phyloP scores from a whole-genome alignment of 2,888 invertebrate species.

The Dioctria linearis region DNA sequence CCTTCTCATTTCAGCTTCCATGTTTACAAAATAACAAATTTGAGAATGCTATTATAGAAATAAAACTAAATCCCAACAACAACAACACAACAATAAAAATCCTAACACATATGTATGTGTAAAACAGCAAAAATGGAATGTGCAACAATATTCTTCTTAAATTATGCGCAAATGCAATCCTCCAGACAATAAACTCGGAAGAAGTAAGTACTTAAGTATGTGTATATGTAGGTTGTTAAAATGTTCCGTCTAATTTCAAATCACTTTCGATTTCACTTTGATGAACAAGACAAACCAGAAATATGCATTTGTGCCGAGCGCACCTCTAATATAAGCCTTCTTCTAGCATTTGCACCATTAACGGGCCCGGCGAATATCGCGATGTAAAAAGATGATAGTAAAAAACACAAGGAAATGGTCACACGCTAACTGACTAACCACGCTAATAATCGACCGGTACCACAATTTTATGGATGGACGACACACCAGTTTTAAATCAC shows the following conservation, averaged over 20 bases:
- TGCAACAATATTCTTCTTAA: too few relatives aligned
- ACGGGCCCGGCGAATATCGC: not conserved
- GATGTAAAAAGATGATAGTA: not conserved
- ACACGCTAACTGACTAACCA: not conserved
- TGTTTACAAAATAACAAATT: too few relatives aligned
- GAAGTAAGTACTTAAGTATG: too few relatives aligned
- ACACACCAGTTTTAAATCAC: not conserved
- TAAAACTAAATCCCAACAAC: too few relatives aligned
- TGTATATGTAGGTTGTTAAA: too few relatives aligned
- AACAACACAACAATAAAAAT: too few relatives aligned
- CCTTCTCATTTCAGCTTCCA: too few relatives aligned
- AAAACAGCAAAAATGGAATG: too few relatives aligned
- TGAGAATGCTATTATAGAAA: too few relatives aligned
- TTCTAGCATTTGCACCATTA: not conserved
- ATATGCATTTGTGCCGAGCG: slow-evolving; percentile 6
- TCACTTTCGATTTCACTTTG: slow-evolving; percentile 42
- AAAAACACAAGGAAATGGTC: slow-evolving; percentile 22
- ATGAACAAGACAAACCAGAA: slow-evolving; percentile 32
- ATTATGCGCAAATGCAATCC: too few relatives aligned
- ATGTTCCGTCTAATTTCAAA: slow-evolving; percentile 19
- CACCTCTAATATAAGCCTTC: not conserved
- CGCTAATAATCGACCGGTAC: slow-evolving; percentile 15
- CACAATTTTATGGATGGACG: not conserved
- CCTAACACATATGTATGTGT: too few relatives aligned
- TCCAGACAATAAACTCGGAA: too few relatives aligned